A percentile compares a stretch with the other conserved stretches of the same genome.
Evolutionary conservation across 2,113 vertebrate genomes (phyloP).

Genomic region (Anarhynchus alexandrinus): DNA sequence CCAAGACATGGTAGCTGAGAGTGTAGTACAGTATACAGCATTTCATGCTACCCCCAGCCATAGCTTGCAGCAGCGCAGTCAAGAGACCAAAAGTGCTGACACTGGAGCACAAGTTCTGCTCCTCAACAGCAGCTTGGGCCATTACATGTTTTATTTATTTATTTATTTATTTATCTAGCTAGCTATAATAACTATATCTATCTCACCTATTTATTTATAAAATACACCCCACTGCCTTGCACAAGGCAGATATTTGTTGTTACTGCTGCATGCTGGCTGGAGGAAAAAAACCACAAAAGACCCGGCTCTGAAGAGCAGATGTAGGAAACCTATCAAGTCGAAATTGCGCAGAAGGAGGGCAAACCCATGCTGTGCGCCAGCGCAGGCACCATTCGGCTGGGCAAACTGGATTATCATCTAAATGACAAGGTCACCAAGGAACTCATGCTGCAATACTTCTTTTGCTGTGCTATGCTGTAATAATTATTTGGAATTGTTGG

Average conservation of each 20-base stretch:
- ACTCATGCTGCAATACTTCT: neutral
- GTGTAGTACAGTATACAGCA: neutral
- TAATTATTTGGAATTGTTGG: neutral
- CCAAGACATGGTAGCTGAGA: neutral
- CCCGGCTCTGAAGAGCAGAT: neutral
- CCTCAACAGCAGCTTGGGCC: neutral
- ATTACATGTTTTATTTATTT: neutral
- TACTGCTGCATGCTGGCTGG: neutral
- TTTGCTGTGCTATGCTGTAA: neutral
- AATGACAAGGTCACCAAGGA: neutral
- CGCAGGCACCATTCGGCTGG: neutral
- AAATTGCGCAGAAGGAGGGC: neutral
- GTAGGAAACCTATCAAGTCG: neutral
- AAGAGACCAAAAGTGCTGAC: neutral
- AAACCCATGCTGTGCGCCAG: neutral
- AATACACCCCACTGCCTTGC: neutral
- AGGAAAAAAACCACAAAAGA: neutral
- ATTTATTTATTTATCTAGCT: neutral
- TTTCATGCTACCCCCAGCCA: neutral
- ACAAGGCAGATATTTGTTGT: neutral
- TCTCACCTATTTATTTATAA: neutral
- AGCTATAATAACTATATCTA: neutral
- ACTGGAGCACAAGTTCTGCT: neutral
- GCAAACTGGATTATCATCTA: neutral
- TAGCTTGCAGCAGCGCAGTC: neutral